phyloP scores from a whole-genome alignment of 2,888 invertebrate species.

The Cerastis rubricosa region DNA sequence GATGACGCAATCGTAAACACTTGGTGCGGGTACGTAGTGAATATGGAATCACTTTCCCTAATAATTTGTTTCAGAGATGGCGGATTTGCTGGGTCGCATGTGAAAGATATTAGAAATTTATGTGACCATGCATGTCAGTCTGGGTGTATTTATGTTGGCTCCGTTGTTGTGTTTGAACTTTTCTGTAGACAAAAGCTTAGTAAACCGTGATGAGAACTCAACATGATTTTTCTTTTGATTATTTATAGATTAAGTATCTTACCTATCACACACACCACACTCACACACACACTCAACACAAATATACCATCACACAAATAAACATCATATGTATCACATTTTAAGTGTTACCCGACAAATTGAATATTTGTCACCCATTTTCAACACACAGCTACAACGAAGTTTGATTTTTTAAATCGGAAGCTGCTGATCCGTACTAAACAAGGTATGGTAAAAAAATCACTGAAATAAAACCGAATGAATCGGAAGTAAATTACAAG shows the following conservation, averaged over 20 bases:
- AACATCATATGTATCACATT: too few species aligned
- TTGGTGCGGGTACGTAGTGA: slow-evolving; percentile 8
- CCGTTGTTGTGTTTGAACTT: too few species aligned
- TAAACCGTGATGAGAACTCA: too few species aligned
- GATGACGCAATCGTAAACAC: slow-evolving; percentile 56
- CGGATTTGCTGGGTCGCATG: slow-evolving; percentile 13
- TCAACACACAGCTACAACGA: neutral
- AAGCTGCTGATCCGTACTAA: neutral
- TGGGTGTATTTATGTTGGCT: too few species aligned
- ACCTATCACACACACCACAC: too few species aligned
- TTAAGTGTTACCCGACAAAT: neutral
- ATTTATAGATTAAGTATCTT: too few species aligned
- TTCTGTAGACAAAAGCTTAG: too few species aligned
- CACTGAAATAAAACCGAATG: slow-evolving; percentile 20
- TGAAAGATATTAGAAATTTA: neutral
- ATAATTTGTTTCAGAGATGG: slow-evolving; percentile 30
- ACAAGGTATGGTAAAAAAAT: neutral
- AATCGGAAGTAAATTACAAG: slow-evolving; percentile 34
- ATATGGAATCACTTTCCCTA: slow-evolving; percentile 42
- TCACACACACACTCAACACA: too few species aligned
- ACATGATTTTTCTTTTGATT: too few species aligned
- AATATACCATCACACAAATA: too few species aligned
- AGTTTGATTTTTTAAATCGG: neutral
- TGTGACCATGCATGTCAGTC: neutral
- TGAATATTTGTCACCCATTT: neutral